phyloP scores from a whole-genome alignment of 2,797 vertebrate species.

The Bradypodion ventrale region DNA sequence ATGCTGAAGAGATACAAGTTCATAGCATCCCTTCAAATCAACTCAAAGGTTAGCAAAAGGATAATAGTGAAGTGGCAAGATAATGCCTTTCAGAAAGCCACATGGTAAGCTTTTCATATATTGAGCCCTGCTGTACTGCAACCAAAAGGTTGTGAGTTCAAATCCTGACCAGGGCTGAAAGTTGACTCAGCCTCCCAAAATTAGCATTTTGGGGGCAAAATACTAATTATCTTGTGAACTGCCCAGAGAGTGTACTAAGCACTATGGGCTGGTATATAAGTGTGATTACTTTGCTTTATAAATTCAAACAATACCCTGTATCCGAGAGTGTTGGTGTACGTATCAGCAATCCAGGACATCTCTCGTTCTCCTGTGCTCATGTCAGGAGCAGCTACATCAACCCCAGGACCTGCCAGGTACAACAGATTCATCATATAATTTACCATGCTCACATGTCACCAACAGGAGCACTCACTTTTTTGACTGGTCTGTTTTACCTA shows the following conservation, averaged over 20 bases:
- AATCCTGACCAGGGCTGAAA: too few species aligned
- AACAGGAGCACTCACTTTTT: neutral
- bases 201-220: too few species aligned
- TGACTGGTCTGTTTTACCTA: neutral
- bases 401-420: constrained; percentile 80
- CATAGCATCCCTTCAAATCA: accelerated
- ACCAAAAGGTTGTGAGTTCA: too few species aligned
- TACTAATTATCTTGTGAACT: too few species aligned
- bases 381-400: constrained; percentile 87
- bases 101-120: neutral
- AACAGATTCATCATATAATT: constrained; percentile 31
- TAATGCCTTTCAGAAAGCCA: neutral
- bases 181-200: too few species aligned
- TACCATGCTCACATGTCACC: neutral
- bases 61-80: neutral
- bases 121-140: too few species aligned
- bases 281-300: too few species aligned
- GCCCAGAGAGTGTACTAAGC: too few species aligned
- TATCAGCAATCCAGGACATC: constrained; percentile 92
- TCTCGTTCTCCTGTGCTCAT: constrained; percentile 87
- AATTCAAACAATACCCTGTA: constrained; percentile 79
- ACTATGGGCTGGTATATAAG: too few species aligned
- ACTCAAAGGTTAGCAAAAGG: neutral
- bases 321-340: constrained; percentile 84
- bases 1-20: neutral